Base-by-base conservation (phyloP, 2,113 vertebrate genomes). In the Camelus bactrianus region DNA sequence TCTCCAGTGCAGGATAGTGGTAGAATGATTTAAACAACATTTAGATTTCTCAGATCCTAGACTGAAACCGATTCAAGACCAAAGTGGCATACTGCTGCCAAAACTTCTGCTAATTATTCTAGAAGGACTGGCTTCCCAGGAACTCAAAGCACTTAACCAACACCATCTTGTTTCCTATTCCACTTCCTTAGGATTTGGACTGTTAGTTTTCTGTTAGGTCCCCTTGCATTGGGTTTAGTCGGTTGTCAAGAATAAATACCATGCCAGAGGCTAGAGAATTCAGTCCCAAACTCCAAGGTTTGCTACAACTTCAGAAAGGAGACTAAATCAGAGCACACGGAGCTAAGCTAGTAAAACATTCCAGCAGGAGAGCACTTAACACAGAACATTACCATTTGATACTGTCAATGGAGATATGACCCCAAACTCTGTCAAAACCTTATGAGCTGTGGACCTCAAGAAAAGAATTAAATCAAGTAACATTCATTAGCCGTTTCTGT, bases 391-490 rank as follows among this genome's bases (percentile, higher is more conserved):
- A 67, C 48, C 26, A 69, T 73, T 48, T 91, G 77, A 58, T 69
- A 72, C 1, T 30, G 38, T 50, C 80, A 58, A 8, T 48, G 60
- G 67, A 92, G 52, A 89, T 6, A 46, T 16, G 75, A 35, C 13
- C 65, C 62, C 67, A 56, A 38, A 69, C 19, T 76, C 42, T 16
- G 46, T 17, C 79, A 65, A 95, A 67, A 84, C 16, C 58, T 93
- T 91, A 28, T 58, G 46, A 93, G 94, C 97, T 98, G 96, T 67
- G 48, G 14, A 97, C 65, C 81, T 22, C 98, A 96, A 98, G 98
- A 98, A 98, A 99, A 98, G 98, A 98, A 94, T 98, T 98, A 98
- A 98, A 98, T 98, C 98, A 97, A 85, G 94, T 79, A 98, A 98
- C 97, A 98, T 98, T 73, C 98, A 96, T 80, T 98, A 98, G 89